phyloP scores from a whole-genome alignment of 2,113 vertebrate species.

The Peromyscus leucopus region DNA sequence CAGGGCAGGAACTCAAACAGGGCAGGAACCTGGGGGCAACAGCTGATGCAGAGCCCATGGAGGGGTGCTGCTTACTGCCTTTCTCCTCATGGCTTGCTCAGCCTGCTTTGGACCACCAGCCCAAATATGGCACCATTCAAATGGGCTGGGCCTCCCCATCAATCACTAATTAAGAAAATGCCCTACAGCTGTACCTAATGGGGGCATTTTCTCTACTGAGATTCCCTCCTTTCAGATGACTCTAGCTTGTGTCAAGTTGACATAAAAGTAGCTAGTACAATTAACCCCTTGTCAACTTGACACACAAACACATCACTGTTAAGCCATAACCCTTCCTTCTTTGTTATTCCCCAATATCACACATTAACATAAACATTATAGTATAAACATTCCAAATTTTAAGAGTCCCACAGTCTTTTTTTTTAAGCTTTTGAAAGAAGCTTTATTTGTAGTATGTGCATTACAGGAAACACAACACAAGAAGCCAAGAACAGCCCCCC shows the following conservation, averaged over 20 bases:
- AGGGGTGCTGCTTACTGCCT: neutral
- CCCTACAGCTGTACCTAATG: neutral
- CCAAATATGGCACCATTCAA: neutral
- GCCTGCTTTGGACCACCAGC: neutral
- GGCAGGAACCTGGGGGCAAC: neutral
- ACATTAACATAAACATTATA: neutral
- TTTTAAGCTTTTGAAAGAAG: constrained; percentile 43
- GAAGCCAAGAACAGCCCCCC: constrained; percentile 58
- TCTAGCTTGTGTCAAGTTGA: neutral
- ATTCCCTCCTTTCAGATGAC: neutral
- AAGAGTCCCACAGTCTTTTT: neutral
- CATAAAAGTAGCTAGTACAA: neutral
- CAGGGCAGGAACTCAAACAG: neutral
- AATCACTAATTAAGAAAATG: neutral
- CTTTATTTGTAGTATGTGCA: constrained; percentile 62
- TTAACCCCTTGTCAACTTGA: neutral
- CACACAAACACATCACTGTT: neutral
- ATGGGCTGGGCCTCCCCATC: neutral
- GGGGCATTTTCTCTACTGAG: neutral
- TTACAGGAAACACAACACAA: constrained; percentile 64
- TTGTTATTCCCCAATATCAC: neutral
- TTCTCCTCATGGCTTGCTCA: neutral
- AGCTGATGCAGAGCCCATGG: neutral
- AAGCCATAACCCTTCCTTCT: neutral
- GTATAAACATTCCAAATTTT: neutral